Conservation (phyloP, 2,888 invertebrate genomes). For the Heteropelma amictum region DNA sequence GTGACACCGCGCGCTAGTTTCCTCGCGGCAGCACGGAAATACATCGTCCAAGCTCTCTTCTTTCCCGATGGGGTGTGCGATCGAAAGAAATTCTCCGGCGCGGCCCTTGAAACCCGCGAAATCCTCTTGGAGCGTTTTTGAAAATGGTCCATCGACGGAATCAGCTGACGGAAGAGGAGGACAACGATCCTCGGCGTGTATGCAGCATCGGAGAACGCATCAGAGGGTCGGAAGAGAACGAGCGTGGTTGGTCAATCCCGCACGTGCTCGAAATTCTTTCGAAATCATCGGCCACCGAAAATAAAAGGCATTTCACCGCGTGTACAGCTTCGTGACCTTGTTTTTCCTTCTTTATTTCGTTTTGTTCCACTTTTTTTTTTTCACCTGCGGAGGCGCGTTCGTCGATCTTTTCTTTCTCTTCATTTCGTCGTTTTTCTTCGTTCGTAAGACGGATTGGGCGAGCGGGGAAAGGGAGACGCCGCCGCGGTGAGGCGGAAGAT, state of each 20-base stretch:
- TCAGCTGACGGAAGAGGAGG: no score
- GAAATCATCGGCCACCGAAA: neutral
- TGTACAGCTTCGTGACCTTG: neutral
- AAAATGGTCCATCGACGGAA: no score
- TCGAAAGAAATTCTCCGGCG: no score
- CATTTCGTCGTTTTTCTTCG: neutral
- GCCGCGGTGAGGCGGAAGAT: constrained; percentile 45
- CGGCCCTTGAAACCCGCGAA: no score
- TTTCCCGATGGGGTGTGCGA: no score
- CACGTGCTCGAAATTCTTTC: no score
- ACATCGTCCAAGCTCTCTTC: neutral
- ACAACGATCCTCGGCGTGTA: no score
- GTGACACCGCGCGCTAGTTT: neutral
- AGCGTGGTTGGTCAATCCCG: no score
- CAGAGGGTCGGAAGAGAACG: no score
- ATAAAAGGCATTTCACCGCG: no score
- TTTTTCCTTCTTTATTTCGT: neutral
- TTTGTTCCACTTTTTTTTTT: neutral
- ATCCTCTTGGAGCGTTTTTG: no score
- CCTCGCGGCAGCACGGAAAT: constrained; percentile 14
- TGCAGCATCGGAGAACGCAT: no score
- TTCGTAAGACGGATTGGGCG: neutral
- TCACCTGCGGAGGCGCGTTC: neutral
- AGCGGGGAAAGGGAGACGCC: constrained; percentile 28
- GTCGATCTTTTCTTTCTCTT: neutral